Evolutionary conservation across 2,113 vertebrate species (phyloP), one percentile per base, ranked within the genome.

Genomic region (Osmerus eperlanus): DNA sequence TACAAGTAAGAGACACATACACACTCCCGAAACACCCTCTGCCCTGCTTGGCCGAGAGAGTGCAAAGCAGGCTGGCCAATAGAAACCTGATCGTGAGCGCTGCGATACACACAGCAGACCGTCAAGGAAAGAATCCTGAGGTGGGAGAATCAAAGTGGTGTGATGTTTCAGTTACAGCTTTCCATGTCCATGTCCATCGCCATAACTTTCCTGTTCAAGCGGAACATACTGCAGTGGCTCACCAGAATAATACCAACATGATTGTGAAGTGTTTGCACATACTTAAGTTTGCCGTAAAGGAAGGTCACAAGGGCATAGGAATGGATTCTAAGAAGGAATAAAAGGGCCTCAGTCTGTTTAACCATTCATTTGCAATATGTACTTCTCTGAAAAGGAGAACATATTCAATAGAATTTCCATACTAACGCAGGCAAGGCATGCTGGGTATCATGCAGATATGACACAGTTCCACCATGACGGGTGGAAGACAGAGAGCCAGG

Each of bases 121-220:
- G 59, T 47, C 29, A 65, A 65, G 64, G 64, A 65, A 47, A 65
- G 36, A 65, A 47, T 65, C 64, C 64, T 41, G 36, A 41, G 64
- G 32, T 36, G 29, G 23, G 11, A 23, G 60, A 23, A 25, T 11
- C n/a, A 23, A 19, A 47, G 41, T 47, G 41, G 41, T 47, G 41
- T 47, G 41, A 47, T 47, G 41, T 47, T 47, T 47, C 41, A 47
- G 8, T 12, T 12, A 9, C 41, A 47, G 41, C 41, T 47, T 47
- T 6, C 41, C 41, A 47, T 47, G 41, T 2, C 41, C 41, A 9
- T 47, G 41, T 47, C 41, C 41, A 47, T 47, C 41, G 9, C 8
- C 9, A 47, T 5, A 47, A 9, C 41, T 47, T 47, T 12, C 41
- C 41, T 47, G 8, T 5, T 47, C 41, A 47, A 47, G 41, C 12